phyloP scores from a whole-genome alignment of 2,113 vertebrate species.

The Pygathrix nemaeus region DNA sequence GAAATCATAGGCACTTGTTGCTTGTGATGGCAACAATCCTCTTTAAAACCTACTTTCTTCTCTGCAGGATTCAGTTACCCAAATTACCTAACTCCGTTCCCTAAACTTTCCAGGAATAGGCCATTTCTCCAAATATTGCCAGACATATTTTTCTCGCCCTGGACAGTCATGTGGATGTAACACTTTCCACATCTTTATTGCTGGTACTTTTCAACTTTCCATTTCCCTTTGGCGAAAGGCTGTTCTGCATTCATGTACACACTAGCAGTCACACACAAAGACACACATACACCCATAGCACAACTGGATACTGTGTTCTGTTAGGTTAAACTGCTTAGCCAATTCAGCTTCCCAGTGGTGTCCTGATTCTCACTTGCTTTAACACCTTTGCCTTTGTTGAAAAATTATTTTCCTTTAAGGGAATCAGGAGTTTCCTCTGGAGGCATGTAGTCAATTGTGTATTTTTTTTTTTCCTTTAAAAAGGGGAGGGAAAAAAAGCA shows the following conservation, averaged over 20 bases:
- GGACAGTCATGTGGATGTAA: background rate
- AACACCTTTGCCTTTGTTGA: constrained; percentile 20
- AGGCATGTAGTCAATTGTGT: background rate
- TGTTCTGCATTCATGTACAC: background rate
- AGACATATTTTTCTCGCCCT: background rate
- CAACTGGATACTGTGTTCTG: background rate
- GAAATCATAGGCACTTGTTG: background rate
- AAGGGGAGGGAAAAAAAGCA: background rate
- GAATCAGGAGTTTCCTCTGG: constrained; percentile 30
- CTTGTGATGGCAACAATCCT: background rate
- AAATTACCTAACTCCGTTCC: background rate
- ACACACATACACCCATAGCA: background rate
- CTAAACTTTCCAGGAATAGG: background rate
- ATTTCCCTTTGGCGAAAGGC: constrained; percentile 22
- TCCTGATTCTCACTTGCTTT: background rate
- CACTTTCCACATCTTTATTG: background rate
- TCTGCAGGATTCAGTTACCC: background rate
- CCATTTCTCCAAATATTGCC: background rate
- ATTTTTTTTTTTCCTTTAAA: background rate
- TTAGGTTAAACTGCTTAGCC: background rate
- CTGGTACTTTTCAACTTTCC: constrained; percentile 8
- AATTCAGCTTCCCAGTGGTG: background rate
- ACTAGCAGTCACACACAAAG: background rate
- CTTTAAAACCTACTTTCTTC: background rate
- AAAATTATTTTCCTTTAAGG: constrained; percentile 44